phyloP scores from a whole-genome alignment of 2,888 invertebrate species.

The Trisateles emortualis region DNA sequence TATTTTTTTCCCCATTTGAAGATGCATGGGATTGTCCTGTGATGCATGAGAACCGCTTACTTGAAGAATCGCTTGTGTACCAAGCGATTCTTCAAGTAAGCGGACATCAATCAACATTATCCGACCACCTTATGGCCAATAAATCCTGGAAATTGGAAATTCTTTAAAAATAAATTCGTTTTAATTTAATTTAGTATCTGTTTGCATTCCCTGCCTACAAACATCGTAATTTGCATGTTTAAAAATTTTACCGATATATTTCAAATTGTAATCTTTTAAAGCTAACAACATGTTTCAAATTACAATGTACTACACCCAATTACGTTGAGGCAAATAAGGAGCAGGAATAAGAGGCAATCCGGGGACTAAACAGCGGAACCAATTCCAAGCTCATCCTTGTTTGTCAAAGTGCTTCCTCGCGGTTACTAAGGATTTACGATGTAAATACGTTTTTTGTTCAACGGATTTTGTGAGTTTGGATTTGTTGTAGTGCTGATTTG shows the following conservation, averaged over 20 bases:
- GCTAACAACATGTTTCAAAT: constrained; percentile 47
- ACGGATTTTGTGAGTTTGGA: constrained; percentile 1
- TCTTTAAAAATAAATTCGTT: too few species aligned
- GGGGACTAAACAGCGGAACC: constrained; percentile 80
- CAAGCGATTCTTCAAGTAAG: too few species aligned
- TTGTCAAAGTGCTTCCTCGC: constrained; percentile 76
- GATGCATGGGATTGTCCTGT: too few species aligned
- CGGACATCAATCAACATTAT: too few species aligned
- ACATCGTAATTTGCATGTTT: neutral
- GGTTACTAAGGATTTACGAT: constrained; percentile 53
- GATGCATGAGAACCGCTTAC: too few species aligned
- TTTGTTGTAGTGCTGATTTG: neutral
- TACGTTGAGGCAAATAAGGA: constrained; percentile 65
- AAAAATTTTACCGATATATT: neutral
- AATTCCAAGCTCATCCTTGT: constrained; percentile 80
- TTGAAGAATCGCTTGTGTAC: too few species aligned
- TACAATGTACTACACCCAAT: constrained; percentile 59
- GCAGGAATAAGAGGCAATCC: constrained; percentile 65
- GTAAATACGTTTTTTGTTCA: constrained; percentile 24
- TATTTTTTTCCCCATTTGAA: too few species aligned
- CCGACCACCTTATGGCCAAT: too few species aligned
- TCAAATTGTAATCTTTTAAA: neutral
- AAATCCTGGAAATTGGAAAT: too few species aligned
- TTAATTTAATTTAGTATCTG: too few species aligned
- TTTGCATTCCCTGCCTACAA: too few species aligned